phyloP scores from a whole-genome alignment of 2,888 invertebrate genomes.

The Galeopsomyia nigrocyanea region DNA sequence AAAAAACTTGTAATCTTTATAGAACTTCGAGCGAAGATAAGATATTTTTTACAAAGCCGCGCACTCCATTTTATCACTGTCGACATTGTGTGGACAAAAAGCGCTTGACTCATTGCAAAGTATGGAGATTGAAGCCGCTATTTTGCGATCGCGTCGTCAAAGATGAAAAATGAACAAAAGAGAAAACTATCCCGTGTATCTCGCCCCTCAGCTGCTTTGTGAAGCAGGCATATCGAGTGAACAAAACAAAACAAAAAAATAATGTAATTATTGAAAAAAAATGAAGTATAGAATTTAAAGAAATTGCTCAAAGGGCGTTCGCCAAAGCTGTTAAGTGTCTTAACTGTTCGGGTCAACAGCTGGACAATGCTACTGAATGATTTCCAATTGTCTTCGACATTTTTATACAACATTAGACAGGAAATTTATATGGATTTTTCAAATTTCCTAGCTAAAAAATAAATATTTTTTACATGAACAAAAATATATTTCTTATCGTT shows the following conservation, averaged over 20 bases:
- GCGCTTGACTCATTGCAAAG: constrained; percentile 24
- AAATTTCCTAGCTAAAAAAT: constrained; percentile 5
- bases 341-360: constrained; percentile 66
- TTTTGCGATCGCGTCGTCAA: neutral
- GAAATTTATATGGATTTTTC: constrained; percentile 18
- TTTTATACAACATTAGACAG: constrained; percentile 19
- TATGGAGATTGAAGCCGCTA: constrained; percentile 19
- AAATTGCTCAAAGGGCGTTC: constrained; percentile 39
- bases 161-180: neutral
- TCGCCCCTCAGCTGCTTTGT: neutral
- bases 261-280: constrained; percentile 14
- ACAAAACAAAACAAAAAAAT: constrained; percentile 17
- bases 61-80: constrained; percentile 31
- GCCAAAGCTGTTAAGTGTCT: constrained; percentile 67
- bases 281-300: constrained; percentile 25
- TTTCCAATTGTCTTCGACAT: constrained; percentile 15
- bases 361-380: constrained; percentile 54
- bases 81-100: constrained; percentile 7
- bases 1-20: constrained; percentile 33
- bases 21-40: constrained; percentile 42
- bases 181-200: neutral
- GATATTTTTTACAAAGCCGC: constrained; percentile 56
- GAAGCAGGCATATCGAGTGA: constrained; percentile 9
- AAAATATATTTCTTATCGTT: no score
- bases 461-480: neutral